These are phyloP conservation scores for Trinectes maculatus DNA, from an alignment of 2,113 vertebrate genomes.

Conservation along the genomic window DNA sequence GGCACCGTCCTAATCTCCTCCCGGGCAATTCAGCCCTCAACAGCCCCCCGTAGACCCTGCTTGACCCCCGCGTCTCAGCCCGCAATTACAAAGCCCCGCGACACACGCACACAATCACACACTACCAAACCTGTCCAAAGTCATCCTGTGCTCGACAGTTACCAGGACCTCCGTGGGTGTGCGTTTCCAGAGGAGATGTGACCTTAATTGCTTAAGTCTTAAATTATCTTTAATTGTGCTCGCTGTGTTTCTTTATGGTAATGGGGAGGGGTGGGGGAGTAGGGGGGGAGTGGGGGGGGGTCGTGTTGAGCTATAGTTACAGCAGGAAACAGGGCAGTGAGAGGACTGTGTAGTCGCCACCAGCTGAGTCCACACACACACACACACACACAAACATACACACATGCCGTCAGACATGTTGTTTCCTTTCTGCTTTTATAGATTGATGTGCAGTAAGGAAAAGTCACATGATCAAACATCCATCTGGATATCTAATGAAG, in stretches of 20 bases:
- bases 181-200: constrained; percentile 82
- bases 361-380: constrained; percentile 78
- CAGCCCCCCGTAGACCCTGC: constrained; percentile 69
- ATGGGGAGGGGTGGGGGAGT: constrained; percentile 24
- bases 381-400: constrained; percentile 24
- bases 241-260: constrained; percentile 78
- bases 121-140: constrained; percentile 82
- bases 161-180: constrained; percentile 80
- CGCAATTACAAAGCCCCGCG: constrained; percentile 68
- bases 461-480: too few relatives aligned
- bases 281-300: neutral
- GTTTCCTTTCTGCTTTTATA: too few relatives aligned
- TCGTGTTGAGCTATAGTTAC: constrained; percentile 65
- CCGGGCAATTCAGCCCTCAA: constrained; percentile 61
- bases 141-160: constrained; percentile 71
- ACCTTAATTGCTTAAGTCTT: constrained; percentile 84
- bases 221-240: constrained; percentile 87
- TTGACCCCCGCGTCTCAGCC: constrained; percentile 68
- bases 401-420: neutral
- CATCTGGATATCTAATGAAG: too few relatives aligned
- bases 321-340: constrained; percentile 69
- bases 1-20: constrained; percentile 73
- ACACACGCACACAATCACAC: constrained; percentile 54
- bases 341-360: constrained; percentile 77
- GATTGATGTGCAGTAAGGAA: too few relatives aligned